Conservation (phyloP, 2,888 invertebrate species). For the Cheilosia grossa region DNA sequence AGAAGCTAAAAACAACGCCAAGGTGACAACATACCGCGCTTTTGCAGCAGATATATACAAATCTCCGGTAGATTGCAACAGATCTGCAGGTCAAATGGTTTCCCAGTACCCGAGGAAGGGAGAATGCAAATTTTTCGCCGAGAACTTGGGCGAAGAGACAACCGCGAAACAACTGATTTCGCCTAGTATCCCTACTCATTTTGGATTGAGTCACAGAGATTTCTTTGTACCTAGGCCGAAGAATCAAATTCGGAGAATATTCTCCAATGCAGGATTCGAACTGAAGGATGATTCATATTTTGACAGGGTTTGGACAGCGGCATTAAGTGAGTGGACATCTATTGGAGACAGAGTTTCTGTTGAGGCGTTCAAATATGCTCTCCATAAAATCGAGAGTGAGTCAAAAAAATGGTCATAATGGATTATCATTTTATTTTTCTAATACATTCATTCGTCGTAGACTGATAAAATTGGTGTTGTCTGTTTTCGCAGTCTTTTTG, state of each 20-base stretch:
- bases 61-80: constrained; percentile 9
- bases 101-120: constrained; percentile 14
- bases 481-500: too few relatives aligned
- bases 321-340: constrained; percentile 55
- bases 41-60: constrained; percentile 73
- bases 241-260: constrained; percentile 77
- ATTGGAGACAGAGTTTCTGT: constrained; percentile 50
- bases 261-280: constrained; percentile 64
- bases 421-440: neutral
- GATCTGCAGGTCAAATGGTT: constrained; percentile 36
- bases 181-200: constrained; percentile 76
- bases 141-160: constrained; percentile 69
- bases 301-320: constrained; percentile 48
- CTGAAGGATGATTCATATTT: constrained; percentile 38
- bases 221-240: constrained; percentile 77
- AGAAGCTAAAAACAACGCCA: constrained; percentile 71
- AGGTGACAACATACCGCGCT: constrained; percentile 79
- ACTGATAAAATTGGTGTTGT: too few relatives aligned
- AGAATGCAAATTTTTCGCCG: constrained; percentile 38
- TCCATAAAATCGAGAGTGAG: constrained; percentile 25
- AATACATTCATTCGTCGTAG: too few relatives aligned
- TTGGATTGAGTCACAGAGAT: constrained; percentile 78
- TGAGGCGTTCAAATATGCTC: constrained; percentile 67
- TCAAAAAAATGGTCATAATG: neutral
- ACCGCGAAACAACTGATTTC: constrained; percentile 77